A percentile compares a stretch with the other conserved stretches of the same genome.
Evolutionary conservation across 2,113 vertebrate species (phyloP).

Genomic region (Aphyosemion australe): DNA sequence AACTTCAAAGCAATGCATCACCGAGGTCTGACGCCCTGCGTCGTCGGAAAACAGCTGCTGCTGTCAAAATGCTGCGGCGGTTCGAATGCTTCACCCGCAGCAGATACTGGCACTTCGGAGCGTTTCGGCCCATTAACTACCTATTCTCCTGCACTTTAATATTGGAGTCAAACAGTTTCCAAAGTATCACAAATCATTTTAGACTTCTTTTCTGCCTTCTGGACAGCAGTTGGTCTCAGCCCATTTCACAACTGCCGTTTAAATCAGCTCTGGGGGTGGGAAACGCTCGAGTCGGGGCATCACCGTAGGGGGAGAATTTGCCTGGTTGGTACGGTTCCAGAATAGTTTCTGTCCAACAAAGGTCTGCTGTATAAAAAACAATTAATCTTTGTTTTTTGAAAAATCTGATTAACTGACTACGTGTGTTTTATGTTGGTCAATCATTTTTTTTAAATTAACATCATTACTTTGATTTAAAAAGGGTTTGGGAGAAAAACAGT

Average conservation of each 20-base stretch:
- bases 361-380: neutral
- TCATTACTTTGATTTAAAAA: no score
- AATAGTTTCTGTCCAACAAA: neutral
- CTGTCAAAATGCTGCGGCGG: slow-evolving; percentile 28
- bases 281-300: neutral
- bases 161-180: slow-evolving; percentile 18
- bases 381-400: no score
- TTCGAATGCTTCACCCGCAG: slow-evolving; percentile 27
- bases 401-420: no score
- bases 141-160: slow-evolving; percentile 5
- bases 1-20: slow-evolving; percentile 7
- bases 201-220: slow-evolving; percentile 5
- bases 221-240: slow-evolving; percentile 18
- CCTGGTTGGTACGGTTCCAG: no score
- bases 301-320: neutral
- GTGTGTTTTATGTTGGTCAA: no score
- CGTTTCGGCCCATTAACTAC: slow-evolving; percentile 27
- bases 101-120: slow-evolving; percentile 5
- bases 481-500: no score
- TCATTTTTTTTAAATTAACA: no score
- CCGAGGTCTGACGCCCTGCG: slow-evolving; percentile 13
- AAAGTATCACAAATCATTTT: slow-evolving; percentile 1
- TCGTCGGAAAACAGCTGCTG: neutral
- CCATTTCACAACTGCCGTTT: slow-evolving; percentile 15
- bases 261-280: slow-evolving; percentile 5